Conservation (phyloP, 2,113 vertebrate species). For the Ictidomys tridecemlineatus region DNA sequence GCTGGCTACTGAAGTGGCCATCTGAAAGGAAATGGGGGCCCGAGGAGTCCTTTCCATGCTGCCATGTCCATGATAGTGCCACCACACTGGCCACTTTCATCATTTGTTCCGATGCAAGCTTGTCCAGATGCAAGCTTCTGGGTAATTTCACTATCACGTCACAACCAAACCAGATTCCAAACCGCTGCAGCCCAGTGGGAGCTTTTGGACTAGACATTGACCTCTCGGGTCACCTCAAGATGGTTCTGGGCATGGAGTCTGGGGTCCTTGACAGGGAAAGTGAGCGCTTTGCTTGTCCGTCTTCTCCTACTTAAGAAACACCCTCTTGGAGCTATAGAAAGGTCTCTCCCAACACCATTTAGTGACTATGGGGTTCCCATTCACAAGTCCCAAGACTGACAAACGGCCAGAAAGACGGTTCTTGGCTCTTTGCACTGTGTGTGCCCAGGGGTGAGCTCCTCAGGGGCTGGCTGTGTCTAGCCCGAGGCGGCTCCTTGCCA, state of each 20-base stretch:
- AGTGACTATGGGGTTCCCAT: not conserved
- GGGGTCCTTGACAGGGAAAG: not conserved
- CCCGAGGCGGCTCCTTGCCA: not conserved
- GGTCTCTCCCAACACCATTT: not conserved
- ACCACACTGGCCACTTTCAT: not conserved
- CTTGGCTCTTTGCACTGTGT: not conserved
- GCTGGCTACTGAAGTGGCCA: fast-evolving
- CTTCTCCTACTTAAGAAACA: not conserved
- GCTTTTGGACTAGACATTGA: not conserved
- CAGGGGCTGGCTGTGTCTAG: too few relatives aligned
- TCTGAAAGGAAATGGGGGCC: not conserved
- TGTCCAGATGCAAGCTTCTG: not conserved
- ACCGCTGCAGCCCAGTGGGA: not conserved
- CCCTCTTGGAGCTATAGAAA: not conserved
- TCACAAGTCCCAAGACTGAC: not conserved
- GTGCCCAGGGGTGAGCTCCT: not conserved
- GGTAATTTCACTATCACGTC: not conserved
- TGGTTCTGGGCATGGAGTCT: not conserved
- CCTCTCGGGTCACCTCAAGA: not conserved
- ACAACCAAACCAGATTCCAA: not conserved
- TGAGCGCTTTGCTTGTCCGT: not conserved
- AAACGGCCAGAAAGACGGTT: not conserved
- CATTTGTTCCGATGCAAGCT: not conserved
- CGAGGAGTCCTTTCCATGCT: too few relatives aligned
- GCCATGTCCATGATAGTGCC: too few relatives aligned